Evolutionary conservation across 2,888 invertebrate genomes (phyloP).

Genomic region (Smittia sp.): DNA sequence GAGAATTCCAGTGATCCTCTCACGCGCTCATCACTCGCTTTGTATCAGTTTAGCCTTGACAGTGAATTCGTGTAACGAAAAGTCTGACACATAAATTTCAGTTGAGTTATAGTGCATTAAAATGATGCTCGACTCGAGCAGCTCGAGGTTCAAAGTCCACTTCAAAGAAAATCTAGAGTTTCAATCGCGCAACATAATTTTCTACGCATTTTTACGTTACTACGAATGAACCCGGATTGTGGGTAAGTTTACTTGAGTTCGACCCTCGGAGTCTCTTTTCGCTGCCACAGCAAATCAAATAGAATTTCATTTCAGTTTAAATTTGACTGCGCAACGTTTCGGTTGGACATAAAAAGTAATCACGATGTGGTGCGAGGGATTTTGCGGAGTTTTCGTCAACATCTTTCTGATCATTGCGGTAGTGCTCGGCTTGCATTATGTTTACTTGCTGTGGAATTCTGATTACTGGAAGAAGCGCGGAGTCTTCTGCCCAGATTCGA

Average conservation of each 20-base stretch:
- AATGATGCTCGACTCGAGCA: too few relatives aligned
- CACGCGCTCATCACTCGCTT: too few relatives aligned
- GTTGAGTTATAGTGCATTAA: too few relatives aligned
- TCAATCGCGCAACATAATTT: too few relatives aligned
- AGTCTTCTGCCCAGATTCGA: slow-evolving; percentile 27
- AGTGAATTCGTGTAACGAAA: too few relatives aligned
- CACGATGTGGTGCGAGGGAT: slow-evolving; percentile 7
- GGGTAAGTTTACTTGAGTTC: neutral
- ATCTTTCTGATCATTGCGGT: neutral
- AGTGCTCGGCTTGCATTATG: slow-evolving; percentile 20
- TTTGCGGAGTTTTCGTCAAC: neutral
- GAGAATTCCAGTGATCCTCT: too few relatives aligned
- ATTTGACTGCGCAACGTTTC: too few relatives aligned
- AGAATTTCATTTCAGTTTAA: neutral
- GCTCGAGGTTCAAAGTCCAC: too few relatives aligned
- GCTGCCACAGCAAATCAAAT: neutral
- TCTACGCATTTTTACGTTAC: neutral
- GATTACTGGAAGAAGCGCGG: slow-evolving; percentile 38
- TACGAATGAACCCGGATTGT: neutral
- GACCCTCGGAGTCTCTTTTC: slow-evolving; percentile 24
- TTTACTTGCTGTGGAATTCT: slow-evolving; percentile 31
- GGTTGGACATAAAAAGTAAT: neutral
- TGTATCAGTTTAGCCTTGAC: too few relatives aligned
- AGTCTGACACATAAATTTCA: too few relatives aligned
- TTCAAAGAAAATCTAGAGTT: too few relatives aligned